phyloP scores from a whole-genome alignment of 2,888 invertebrate species.

The Caenorhabditis becei region DNA sequence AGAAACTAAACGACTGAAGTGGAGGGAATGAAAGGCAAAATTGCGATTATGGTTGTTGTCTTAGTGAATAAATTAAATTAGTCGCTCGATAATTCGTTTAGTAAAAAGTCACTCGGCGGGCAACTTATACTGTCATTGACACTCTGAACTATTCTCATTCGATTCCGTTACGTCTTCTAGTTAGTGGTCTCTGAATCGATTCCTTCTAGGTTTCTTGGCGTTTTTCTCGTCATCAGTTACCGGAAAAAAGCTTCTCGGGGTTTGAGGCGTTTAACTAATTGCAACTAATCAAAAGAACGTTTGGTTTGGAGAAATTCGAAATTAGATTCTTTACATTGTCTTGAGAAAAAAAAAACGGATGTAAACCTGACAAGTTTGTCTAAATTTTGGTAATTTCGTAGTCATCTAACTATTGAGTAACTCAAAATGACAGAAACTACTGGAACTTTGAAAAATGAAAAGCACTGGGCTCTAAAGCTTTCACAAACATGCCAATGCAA shows the following conservation, averaged over 20 bases:
- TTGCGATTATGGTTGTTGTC: conserved; percentile 67
- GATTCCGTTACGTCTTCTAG: conserved; percentile 4
- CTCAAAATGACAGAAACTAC: no score
- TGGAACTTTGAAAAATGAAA: no score
- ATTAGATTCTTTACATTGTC: no score
- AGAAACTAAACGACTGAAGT: conserved; percentile 53
- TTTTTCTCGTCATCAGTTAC: background rate
- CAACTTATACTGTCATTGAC: conserved; percentile 61
- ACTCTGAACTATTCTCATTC: conserved; percentile 28
- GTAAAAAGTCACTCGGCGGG: conserved; percentile 52
- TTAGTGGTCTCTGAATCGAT: background rate
- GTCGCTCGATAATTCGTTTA: conserved; percentile 66
- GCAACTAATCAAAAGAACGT: no score
- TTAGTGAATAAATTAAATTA: conserved; percentile 69
- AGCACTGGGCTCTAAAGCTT: background rate
- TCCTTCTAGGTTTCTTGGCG: background rate
- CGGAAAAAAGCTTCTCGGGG: no score
- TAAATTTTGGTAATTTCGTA: no score
- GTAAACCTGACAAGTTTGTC: no score
- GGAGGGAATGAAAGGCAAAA: conserved; percentile 54
- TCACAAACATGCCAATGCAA: background rate
- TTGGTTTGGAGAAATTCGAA: no score
- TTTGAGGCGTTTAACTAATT: no score
- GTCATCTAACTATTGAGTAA: no score
- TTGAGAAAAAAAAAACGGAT: background rate